Evolutionary conservation across 2,888 invertebrate species (phyloP), one percentile per base, ranked within the genome.

Genomic region (Macaria notata): DNA sequence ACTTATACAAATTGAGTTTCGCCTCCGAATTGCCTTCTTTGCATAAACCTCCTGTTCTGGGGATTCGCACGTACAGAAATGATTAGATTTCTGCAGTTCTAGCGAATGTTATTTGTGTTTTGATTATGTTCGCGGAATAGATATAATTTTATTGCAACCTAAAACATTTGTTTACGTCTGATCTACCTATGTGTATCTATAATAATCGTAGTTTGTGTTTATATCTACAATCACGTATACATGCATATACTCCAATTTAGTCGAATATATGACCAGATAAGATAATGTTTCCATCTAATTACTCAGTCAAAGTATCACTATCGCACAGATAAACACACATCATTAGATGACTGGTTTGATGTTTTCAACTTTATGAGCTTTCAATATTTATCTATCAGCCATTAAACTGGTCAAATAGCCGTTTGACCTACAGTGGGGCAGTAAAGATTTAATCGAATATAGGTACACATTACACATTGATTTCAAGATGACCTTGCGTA

Each of bases 401-500:
- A 51, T 45, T 46, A 54, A 46, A 56, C 31, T 61, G 63, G 71
- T 74, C 64, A 65, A 71, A 76, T 64, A 72, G 61, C 62, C 59
- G 56, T 71, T 75, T 76, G 76, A 80, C 81, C 80, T 79, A 77
- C 70, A 80, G 68, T 69, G 52, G 56, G 68, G 64, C 69, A 66
- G 69, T 73, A 66, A 73, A 74, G 69, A 65, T 72, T 68, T 71
- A 65, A 72, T 69, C 66, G 71, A 70, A 67, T 65, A 70, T 69
- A n/a, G n/a, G n/a, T n/a, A 19, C 19, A 19, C 19, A 19, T 19
- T 19, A 73, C 67, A 68, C 68, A 68, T 63, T 69, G 65, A 69
- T 71, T 72, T 66, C 54, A 63, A 53, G 61, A 62, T 66, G 78
- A 76, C 83, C 84, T 84, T 83, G 83, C 71, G 78, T 78, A 59